Conservation (phyloP, 2,888 invertebrate genomes). For the Balanococcus diminutus region DNA sequence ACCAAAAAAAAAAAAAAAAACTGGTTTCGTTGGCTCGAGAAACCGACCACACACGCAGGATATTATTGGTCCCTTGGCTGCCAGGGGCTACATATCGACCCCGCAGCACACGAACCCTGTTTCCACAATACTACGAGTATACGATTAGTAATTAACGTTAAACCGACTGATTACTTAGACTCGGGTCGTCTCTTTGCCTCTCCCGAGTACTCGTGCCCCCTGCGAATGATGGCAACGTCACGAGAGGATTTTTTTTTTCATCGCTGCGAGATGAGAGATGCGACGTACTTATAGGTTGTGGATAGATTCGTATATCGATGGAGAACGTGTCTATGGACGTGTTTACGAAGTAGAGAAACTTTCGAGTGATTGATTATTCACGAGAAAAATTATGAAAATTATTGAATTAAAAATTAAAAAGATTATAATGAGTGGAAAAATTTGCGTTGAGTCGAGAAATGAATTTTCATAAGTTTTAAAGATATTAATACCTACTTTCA, state of each 20-base stretch:
- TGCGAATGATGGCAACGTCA: neutral
- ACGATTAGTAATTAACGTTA: slow-evolving; percentile 43
- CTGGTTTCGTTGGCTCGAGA: slow-evolving; percentile 47
- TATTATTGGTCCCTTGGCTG: slow-evolving; percentile 48
- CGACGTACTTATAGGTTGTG: neutral
- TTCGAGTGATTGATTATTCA: too few relatives aligned
- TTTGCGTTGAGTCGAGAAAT: too few relatives aligned
- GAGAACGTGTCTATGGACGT: neutral
- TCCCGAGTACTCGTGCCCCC: neutral
- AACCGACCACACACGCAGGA: slow-evolving; percentile 55
- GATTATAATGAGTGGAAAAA: too few relatives aligned
- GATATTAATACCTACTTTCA: too few relatives aligned
- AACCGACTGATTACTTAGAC: slow-evolving; percentile 48
- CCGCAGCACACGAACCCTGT: slow-evolving; percentile 53
- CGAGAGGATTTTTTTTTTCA: neutral
- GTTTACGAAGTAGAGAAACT: too few relatives aligned
- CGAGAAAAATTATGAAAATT: too few relatives aligned
- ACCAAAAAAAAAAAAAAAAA: slow-evolving; percentile 45
- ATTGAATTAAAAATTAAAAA: too few relatives aligned
- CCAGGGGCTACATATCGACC: slow-evolving; percentile 53
- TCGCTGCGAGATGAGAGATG: neutral
- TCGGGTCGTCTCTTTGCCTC: neutral
- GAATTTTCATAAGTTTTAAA: too few relatives aligned
- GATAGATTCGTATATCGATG: slow-evolving; percentile 2
- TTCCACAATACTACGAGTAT: slow-evolving; percentile 44